A percentile compares a stretch with the other conserved stretches of the same genome.
Conservation (phyloP, 1,140 invertebrate genomes). For the Delia radicum region DNA sequence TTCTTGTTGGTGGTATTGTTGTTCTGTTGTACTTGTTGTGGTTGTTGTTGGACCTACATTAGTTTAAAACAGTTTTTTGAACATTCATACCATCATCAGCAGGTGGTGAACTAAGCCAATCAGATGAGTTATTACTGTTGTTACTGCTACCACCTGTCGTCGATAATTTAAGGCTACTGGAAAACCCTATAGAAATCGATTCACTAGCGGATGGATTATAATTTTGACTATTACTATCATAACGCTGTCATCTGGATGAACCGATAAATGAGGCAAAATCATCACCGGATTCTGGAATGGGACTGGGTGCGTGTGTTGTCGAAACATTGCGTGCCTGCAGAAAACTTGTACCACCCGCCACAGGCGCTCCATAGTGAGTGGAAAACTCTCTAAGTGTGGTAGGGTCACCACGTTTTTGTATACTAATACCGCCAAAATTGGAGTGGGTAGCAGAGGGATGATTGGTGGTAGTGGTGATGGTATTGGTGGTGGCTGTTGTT, state of each 20-base stretch:
- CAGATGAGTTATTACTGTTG: conserved; percentile 30
- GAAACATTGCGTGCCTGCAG: conserved; percentile 33
- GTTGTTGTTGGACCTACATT: conserved; percentile 19
- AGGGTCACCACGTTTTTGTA: conserved; percentile 59
- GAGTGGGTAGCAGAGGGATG: conserved; percentile 28
- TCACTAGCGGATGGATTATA: conserved; percentile 44
- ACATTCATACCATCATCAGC: conserved; percentile 38
- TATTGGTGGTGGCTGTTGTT: conserved; percentile 45
- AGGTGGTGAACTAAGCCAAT: conserved; percentile 55
- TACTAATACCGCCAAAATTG: conserved; percentile 31
- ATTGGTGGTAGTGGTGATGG: conserved; percentile 36
- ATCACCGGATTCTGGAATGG: conserved; percentile 49
- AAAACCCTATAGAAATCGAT: conserved; percentile 48
- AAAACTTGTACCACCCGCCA: conserved; percentile 37
- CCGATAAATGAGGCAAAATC: conserved; percentile 49
- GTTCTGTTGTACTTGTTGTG: not conserved
- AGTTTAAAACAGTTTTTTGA: not conserved
- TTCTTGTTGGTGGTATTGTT: not conserved
- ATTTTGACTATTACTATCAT: conserved; percentile 44
- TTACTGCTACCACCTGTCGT: conserved; percentile 36
- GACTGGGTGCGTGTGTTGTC: conserved; percentile 31
- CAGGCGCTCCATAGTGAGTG: conserved; percentile 36
- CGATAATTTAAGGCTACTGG: conserved; percentile 46
- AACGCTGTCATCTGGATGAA: conserved; percentile 48
- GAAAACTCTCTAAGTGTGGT: conserved; percentile 37